These are phyloP conservation scores for Pheosia gnoma DNA, from an alignment of 2,888 invertebrate species.

Conservation along the genomic window DNA sequence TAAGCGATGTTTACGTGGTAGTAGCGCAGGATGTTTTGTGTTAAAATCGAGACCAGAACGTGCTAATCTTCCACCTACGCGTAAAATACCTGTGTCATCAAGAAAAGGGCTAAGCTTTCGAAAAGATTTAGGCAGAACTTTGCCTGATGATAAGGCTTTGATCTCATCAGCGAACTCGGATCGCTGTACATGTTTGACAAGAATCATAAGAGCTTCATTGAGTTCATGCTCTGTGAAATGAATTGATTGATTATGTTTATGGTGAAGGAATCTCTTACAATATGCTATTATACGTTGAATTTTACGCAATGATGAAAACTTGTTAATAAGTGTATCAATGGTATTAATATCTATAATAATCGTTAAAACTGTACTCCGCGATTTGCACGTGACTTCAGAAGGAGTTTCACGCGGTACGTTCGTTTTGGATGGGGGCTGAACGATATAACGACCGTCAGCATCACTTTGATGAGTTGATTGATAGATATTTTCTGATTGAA, in stretches of 20 bases:
- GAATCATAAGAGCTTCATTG: background rate
- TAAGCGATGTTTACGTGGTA: background rate
- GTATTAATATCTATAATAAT: too few relatives aligned
- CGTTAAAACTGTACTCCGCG: too few relatives aligned
- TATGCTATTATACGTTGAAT: background rate
- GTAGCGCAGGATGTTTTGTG: background rate
- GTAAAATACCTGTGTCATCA: background rate
- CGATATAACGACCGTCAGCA: too few relatives aligned
- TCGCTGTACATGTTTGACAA: constrained; percentile 1
- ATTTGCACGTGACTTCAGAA: too few relatives aligned
- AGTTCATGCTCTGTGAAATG: background rate
- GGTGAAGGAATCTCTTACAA: background rate
- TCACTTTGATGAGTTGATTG: too few relatives aligned
- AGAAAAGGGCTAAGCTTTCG: background rate
- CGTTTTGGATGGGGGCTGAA: background rate
- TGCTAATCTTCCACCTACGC: background rate
- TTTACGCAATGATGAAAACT: background rate
- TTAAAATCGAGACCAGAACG: background rate
- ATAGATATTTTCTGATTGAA: too few relatives aligned
- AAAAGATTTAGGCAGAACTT: background rate
- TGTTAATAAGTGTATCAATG: too few relatives aligned
- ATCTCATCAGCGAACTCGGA: background rate
- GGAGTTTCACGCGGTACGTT: background rate
- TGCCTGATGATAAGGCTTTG: background rate
- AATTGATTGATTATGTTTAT: background rate